Percentiles rank a stretch among this genome's conserved stretches.
Conservation (phyloP, 1,140 invertebrate species). For the Saccostrea glomerata region DNA sequence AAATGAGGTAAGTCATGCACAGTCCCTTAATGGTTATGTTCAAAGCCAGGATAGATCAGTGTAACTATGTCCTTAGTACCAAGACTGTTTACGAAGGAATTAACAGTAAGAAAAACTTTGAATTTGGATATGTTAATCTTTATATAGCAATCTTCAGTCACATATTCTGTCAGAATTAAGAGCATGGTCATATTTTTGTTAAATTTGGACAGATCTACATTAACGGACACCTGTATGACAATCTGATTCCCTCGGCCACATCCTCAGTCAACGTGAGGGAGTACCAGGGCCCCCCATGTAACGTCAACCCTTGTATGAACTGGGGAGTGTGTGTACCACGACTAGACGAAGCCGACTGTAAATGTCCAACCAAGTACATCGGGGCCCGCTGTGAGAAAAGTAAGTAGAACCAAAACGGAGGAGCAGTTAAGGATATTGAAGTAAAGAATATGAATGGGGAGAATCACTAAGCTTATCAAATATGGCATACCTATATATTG, state of each 20-base stretch:
- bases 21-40: too few relatives aligned
- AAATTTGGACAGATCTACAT: constrained; percentile 79
- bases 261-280: constrained; percentile 81
- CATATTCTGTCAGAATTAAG: too few relatives aligned
- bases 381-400: constrained; percentile 88
- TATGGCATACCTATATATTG: too few relatives aligned
- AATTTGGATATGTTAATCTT: too few relatives aligned
- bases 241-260: constrained; percentile 76
- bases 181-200: not conserved
- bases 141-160: too few relatives aligned
- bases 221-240: constrained; percentile 84
- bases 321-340: constrained; percentile 88
- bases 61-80: too few relatives aligned
- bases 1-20: too few relatives aligned
- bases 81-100: too few relatives aligned
- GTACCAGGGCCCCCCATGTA: constrained; percentile 87
- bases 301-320: constrained; percentile 85
- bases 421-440: not conserved
- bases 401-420: constrained; percentile 79
- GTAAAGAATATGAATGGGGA: too few relatives aligned
- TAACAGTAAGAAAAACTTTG: too few relatives aligned
- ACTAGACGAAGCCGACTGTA: constrained; percentile 86
- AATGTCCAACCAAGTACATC: constrained; percentile 80
- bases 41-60: too few relatives aligned
- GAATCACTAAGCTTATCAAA: too few relatives aligned